Evolutionary conservation across 2,113 vertebrate species (phyloP).

Genomic region (Picathartes gymnocephalus): DNA sequence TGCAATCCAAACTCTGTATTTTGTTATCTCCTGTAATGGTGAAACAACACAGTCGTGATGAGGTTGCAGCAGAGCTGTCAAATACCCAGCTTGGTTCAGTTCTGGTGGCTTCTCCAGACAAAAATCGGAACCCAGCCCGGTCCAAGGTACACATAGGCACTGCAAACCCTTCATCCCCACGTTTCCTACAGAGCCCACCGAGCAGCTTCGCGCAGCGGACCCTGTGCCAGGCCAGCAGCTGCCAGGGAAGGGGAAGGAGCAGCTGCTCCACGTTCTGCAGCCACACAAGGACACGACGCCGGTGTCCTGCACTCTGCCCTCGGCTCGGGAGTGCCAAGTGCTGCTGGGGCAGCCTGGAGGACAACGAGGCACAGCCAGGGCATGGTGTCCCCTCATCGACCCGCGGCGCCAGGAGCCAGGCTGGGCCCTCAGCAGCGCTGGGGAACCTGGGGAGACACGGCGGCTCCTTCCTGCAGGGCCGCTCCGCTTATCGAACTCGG

Average conservation of each 20-base stretch:
- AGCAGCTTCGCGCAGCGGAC: rapidly evolving
- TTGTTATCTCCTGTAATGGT: neutral
- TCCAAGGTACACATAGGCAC: rapidly evolving
- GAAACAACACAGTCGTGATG: rapidly evolving
- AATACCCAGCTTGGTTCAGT: neutral
- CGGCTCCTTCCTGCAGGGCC: neutral
- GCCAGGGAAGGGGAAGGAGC: neutral
- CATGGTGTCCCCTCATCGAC: neutral
- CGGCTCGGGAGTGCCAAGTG: neutral
- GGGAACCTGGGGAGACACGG: neutral
- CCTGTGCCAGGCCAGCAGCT: rapidly evolving
- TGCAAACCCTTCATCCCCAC: neutral
- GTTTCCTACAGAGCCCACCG: rapidly evolving
- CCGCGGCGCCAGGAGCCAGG: neutral
- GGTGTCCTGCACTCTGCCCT: rapidly evolving
- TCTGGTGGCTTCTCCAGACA: neutral
- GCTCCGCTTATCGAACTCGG: neutral
- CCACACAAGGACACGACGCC: rapidly evolving
- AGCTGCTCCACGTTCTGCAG: rapidly evolving
- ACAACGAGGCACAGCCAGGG: neutral
- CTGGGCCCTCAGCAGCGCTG: neutral
- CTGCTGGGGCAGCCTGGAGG: neutral
- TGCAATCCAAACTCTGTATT: neutral
- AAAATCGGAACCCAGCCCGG: neutral
- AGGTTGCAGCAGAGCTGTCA: neutral